A percentile compares a stretch with the other conserved stretches of the same genome.
phyloP scores from a whole-genome alignment of 2,113 vertebrate genomes.

The Mixornis gularis region DNA sequence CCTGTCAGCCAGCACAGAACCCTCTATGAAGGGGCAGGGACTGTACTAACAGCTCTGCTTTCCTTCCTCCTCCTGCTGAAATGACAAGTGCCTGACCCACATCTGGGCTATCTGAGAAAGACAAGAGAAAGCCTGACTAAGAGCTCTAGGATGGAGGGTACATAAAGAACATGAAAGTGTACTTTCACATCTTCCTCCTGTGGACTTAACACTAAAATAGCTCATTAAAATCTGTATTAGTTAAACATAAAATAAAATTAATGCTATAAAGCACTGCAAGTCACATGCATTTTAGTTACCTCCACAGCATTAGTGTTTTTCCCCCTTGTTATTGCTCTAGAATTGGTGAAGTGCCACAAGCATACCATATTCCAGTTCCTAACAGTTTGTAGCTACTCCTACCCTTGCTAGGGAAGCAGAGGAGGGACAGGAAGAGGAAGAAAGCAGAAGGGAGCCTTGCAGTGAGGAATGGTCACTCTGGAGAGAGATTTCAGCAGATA shows the following conservation, averaged over 20 bases:
- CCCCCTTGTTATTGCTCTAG: background rate
- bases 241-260: background rate
- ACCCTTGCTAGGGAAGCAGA: constrained; percentile 84
- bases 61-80: constrained; percentile 34
- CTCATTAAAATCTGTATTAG: background rate
- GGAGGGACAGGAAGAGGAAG: constrained; percentile 81
- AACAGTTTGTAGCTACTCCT: constrained; percentile 70
- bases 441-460: constrained; percentile 72
- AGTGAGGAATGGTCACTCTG: constrained; percentile 78
- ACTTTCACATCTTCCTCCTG: background rate
- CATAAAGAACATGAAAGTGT: background rate
- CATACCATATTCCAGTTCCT: constrained; percentile 32
- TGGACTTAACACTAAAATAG: background rate
- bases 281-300: constrained; percentile 9
- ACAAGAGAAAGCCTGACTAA: background rate
- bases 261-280: background rate
- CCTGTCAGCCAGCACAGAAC: constrained; percentile 25
- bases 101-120: background rate
- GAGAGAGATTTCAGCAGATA: constrained; percentile 81
- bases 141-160: background rate
- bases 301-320: background rate
- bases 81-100: background rate
- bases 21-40: background rate
- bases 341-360: background rate
- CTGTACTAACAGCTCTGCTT: background rate